Conservation (phyloP, 2,888 invertebrate genomes). For the Mystacides longicornis region DNA sequence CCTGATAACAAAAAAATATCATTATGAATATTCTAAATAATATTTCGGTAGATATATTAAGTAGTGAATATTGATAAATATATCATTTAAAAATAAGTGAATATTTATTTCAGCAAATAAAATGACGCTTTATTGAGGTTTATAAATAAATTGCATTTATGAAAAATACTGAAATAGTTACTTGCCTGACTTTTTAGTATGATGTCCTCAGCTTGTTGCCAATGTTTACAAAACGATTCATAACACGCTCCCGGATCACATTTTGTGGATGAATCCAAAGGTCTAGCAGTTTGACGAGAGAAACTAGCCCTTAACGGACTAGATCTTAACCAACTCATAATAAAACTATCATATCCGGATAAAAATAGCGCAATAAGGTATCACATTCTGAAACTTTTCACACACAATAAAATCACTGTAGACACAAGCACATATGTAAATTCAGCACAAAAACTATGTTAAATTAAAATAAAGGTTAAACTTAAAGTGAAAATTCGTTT, state of each 20-base stretch:
- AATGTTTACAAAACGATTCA: constrained; percentile 88
- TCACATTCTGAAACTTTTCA: background rate
- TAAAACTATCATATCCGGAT: constrained; percentile 30
- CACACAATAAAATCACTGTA: background rate
- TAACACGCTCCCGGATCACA: constrained; percentile 86
- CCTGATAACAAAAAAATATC: constrained; percentile 32
- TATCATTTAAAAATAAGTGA: background rate
- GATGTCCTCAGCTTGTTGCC: constrained; percentile 86
- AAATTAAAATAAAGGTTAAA: background rate
- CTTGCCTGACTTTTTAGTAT: constrained; percentile 64
- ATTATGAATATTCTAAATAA: background rate
- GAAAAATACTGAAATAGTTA: constrained; percentile 14
- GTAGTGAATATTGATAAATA: too few species aligned
- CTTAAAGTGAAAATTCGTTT: background rate
- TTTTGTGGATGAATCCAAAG: constrained; percentile 60
- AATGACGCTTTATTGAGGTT: background rate
- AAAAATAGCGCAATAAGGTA: constrained; percentile 12
- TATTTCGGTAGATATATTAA: background rate
- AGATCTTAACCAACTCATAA: constrained; percentile 69
- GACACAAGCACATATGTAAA: background rate
- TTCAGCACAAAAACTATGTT: background rate
- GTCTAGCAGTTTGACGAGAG: constrained; percentile 51
- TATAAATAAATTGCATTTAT: background rate
- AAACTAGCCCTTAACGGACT: constrained; percentile 52
- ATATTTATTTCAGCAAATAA: background rate